phyloP scores from a whole-genome alignment of 1,140 invertebrate species.

The Macrotrachela quadricornifera region DNA sequence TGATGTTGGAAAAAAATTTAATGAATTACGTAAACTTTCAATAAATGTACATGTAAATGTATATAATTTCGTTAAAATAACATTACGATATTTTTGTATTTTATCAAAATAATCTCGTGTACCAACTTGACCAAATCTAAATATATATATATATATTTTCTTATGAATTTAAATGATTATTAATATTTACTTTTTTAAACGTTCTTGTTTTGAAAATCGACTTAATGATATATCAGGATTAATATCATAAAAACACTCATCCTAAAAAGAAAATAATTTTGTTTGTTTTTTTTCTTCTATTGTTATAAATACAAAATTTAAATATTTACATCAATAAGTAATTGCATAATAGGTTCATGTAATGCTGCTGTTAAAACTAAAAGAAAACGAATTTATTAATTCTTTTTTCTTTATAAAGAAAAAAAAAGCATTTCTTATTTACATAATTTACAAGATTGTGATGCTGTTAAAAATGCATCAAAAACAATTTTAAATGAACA shows the following conservation, averaged over 20 bases:
- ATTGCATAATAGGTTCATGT: conserved; percentile 64
- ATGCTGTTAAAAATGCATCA: no score
- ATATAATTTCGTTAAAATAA: conserved; percentile 50
- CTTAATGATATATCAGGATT: conserved; percentile 63
- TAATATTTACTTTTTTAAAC: conserved; percentile 30
- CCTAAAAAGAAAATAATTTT: no score
- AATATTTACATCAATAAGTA: conserved; percentile 48
- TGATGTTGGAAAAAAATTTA: conserved; percentile 66
- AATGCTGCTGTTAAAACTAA: conserved; percentile 76
- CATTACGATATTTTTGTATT: conserved; percentile 45
- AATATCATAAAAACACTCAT: conserved; percentile 66
- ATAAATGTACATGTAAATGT: conserved; percentile 60
- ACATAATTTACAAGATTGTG: conserved; percentile 38
- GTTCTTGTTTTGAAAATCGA: conserved; percentile 47
- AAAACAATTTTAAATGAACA: no score
- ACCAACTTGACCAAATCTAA: conserved; percentile 53
- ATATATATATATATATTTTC: neutral
- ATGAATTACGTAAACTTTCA: conserved; percentile 55
- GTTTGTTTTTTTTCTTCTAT: no score
- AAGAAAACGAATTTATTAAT: conserved; percentile 65
- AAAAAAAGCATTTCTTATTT: conserved; percentile 49
- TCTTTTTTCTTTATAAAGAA: conserved; percentile 68
- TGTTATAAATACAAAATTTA: no score
- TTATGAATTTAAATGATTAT: neutral
- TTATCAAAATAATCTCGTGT: conserved; percentile 46